Conservation (phyloP, 2,888 invertebrate species). For the Allophyes oxyacanthae region DNA sequence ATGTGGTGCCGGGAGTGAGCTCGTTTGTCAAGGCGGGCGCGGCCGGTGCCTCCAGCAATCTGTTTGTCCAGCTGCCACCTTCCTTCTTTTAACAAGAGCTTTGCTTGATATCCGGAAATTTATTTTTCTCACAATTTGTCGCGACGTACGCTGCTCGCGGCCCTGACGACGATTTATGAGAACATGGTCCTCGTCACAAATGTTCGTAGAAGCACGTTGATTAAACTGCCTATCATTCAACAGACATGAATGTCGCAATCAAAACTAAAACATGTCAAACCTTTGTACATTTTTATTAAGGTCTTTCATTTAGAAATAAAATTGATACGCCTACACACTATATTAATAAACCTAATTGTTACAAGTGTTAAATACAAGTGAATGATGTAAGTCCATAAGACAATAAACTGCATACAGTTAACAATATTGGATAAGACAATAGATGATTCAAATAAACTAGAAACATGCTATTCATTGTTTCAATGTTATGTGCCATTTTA, state of each 20-base stretch:
- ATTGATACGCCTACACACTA: no score
- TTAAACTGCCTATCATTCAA: slow-evolving; percentile 58
- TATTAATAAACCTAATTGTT: no score
- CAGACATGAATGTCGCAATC: slow-evolving; percentile 24
- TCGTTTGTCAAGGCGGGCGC: slow-evolving; percentile 74
- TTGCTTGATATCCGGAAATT: slow-evolving; percentile 80
- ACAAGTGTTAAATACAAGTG: no score
- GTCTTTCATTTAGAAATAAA: no score
- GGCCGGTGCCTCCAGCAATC: slow-evolving; percentile 74
- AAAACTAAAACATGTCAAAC: slow-evolving; percentile 32
- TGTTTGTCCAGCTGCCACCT: slow-evolving; percentile 85
- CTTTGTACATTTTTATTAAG: slow-evolving; percentile 7
- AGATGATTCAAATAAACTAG: no score
- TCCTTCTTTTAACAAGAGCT: slow-evolving; percentile 83
- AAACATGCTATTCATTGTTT: no score
- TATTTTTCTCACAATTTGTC: slow-evolving; percentile 77
- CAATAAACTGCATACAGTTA: no score
- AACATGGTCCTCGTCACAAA: slow-evolving; percentile 49
- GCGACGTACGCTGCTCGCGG: slow-evolving; percentile 61
- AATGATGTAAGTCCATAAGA: no score
- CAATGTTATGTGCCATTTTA: slow-evolving; percentile 38
- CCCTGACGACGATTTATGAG: slow-evolving; percentile 65
- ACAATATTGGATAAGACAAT: no score
- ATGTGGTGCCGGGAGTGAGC: slow-evolving; percentile 68
- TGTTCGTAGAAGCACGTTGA: slow-evolving; percentile 47